phyloP scores from a whole-genome alignment of 2,888 invertebrate genomes.

The Adelognathus sp. region DNA sequence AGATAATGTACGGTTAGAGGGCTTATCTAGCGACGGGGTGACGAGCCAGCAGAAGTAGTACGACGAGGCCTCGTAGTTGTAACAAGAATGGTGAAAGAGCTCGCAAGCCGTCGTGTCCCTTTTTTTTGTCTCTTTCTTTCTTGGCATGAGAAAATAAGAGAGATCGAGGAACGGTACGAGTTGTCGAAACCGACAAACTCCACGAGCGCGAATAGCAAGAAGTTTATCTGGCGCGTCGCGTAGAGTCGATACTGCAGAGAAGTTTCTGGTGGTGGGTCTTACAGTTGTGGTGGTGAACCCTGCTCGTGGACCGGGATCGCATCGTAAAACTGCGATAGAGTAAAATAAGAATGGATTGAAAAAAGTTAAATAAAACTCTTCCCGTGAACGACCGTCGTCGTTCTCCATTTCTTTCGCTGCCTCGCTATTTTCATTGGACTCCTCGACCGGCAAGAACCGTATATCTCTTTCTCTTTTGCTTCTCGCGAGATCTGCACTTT shows the following conservation, averaged over 20 bases:
- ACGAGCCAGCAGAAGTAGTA: background rate
- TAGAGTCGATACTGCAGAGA: background rate
- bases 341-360: constrained; percentile 34
- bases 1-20: background rate
- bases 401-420: background rate
- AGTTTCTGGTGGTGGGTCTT: background rate
- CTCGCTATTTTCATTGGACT: constrained; percentile 34
- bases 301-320: constrained; percentile 24
- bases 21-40: background rate
- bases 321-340: constrained; percentile 41
- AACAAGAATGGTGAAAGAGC: background rate
- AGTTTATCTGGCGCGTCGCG: constrained; percentile 34
- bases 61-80: background rate
- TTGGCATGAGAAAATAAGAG: constrained; percentile 9
- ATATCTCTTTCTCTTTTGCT: background rate
- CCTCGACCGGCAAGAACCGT: background rate
- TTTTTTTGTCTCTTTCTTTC: background rate
- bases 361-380: constrained; percentile 34
- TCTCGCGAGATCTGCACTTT: constrained; percentile 34
- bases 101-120: constrained; percentile 7
- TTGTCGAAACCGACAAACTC: background rate
- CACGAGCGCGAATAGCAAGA: constrained; percentile 20
- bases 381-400: constrained; percentile 15
- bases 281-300: background rate
- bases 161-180: background rate